Base-by-base conservation (phyloP, 2,113 vertebrate genomes). In the Agapornis roseicollis region DNA sequence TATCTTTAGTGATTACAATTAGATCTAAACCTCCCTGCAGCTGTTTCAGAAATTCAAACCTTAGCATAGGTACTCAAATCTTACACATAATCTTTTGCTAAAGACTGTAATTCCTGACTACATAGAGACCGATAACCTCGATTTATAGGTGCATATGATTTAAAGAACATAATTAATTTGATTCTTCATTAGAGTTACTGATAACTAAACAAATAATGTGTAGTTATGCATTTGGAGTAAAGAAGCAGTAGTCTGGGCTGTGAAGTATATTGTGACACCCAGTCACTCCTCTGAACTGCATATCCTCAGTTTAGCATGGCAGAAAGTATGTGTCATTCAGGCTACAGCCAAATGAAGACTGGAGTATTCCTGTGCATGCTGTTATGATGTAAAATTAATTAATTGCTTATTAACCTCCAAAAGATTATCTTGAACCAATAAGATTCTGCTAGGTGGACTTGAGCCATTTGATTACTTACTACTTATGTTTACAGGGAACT, bases 371-470 rank as follows among this genome's bases (percentile, higher is more conserved):
- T 1, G 0, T 61, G 33, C 41, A 69, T 42, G 52, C 46, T 93
- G 64, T 86, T 70, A 53, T 18, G 50, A 88, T 24, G 46, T 29
- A 80, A 94, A 89, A 94, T 86, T 74, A 90, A 96, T 88, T 83
- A 80, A 81, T 73, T 88, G 55, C 56, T 94, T 82, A 93, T 88
- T 90, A 88, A 90, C 49, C 47, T 73, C 65, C 35, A 82, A 88
- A 93, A 76, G 42, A 64, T 68, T 92, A 64, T 60, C 53, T 76
- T 46, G 55, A 93, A 82, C 47, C 35, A 80, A 0, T 60, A 94
- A 55, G 31, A 81, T 80, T 91, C 44, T 77, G 58, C 28, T 80
- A 56, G 76, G 14, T 92, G 88, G 79, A 83, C 46, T 60, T 29
- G 15, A 80, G 64, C 72, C 72, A 70, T 71, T 79, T 83, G 82